phyloP scores from a whole-genome alignment of 1,140 invertebrate species.

The Drosophila triauraria region DNA sequence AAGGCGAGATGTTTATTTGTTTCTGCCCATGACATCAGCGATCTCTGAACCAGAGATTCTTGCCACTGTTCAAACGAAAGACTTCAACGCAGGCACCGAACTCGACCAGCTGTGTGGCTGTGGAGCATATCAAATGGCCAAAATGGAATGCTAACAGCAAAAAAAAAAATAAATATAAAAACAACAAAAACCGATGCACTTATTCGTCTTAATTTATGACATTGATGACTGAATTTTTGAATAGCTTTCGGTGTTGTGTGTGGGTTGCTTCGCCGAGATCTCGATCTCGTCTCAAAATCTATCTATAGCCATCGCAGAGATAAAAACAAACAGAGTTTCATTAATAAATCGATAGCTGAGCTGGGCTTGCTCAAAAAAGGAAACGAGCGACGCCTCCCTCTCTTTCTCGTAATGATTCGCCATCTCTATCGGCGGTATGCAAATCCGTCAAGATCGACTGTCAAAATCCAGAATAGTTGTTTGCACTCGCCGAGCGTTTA shows the following conservation, averaged over 20 bases:
- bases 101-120: constrained; percentile 40
- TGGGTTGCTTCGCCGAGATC: constrained; percentile 51
- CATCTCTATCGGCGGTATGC: constrained; percentile 57
- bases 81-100: constrained; percentile 75
- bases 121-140: constrained; percentile 45
- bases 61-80: constrained; percentile 61
- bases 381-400: constrained; percentile 47
- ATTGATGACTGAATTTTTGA: constrained; percentile 65
- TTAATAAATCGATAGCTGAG: constrained; percentile 70
- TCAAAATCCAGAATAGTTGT: constrained; percentile 53
- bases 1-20: constrained; percentile 33
- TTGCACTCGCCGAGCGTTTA: constrained; percentile 51
- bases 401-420: constrained; percentile 25
- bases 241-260: constrained; percentile 43
- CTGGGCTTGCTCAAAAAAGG: constrained; percentile 71
- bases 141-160: constrained; percentile 27
- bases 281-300: constrained; percentile 40
- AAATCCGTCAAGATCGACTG: constrained; percentile 60
- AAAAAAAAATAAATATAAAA: neutral
- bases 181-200: constrained; percentile 60
- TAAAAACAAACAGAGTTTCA: constrained; percentile 61
- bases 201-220: constrained; percentile 74
- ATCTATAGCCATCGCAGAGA: constrained; percentile 40
- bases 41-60: constrained; percentile 14
- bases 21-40: constrained; percentile 69